Evolutionary conservation across 37 sponge, comb jelly and placozoan species (phyloP).

Genomic region (Crambe crambe): DNA sequence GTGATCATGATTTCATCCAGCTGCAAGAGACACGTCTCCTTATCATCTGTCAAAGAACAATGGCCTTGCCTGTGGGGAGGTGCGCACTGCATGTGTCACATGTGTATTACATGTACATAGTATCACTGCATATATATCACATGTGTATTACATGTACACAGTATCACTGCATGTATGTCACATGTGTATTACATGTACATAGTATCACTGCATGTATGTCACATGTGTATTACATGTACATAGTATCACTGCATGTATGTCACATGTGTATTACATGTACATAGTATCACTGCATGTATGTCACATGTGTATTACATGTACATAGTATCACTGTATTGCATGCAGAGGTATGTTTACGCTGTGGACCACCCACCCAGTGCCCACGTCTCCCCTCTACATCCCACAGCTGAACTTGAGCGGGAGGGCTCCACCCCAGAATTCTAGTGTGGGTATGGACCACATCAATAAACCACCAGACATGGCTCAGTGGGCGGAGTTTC

Average conservation of each 20-base stretch:
- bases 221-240: too few relatives aligned
- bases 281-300: background rate
- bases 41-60: constrained; percentile 78
- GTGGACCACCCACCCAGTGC: constrained; percentile 53
- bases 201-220: too few relatives aligned
- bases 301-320: constrained; percentile 1
- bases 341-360: constrained; percentile 86
- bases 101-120: background rate
- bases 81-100: constrained; percentile 1
- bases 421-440: constrained; percentile 63
- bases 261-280: background rate
- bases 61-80: constrained; percentile 95
- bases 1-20: constrained; percentile 91
- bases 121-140: background rate
- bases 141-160: background rate
- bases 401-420: constrained; percentile 79
- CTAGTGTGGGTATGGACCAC: constrained; percentile 76
- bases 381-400: constrained; percentile 57
- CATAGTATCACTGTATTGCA: too few relatives aligned
- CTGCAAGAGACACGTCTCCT: constrained; percentile 78
- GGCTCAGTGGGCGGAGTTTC: constrained; percentile 89
- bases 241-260: background rate
- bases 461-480: constrained; percentile 78
- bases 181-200: background rate
- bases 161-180: background rate